Evolutionary conservation across 2,113 vertebrate species (phyloP), one percentile per base, ranked within the genome.

Genomic region (Coracopsis vasa): DNA sequence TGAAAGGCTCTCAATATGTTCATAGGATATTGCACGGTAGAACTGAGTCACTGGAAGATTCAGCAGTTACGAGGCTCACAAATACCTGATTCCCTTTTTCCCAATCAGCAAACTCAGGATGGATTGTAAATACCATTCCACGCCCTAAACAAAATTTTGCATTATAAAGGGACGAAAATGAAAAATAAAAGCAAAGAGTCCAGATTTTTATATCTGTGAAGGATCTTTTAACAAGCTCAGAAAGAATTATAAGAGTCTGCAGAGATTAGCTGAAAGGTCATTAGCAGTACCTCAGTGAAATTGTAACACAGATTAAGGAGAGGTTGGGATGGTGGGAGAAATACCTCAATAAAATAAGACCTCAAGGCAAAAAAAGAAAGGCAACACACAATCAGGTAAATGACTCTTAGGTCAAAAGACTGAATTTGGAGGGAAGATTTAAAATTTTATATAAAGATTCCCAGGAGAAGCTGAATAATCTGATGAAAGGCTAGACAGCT

Each of bases 291-390:
- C 62, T 82, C 45, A 56, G 23, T n/a, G 33, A 83, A 80, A 80
- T 3, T 4, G 6, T 41, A 35, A 33, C 9, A 66, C 10, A 56
- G 42, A 53, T 56, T 44, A 48, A 11, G 3, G 17, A 58, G 12
- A 3, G 2, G 2, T 3, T 3, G 4, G 2, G 10, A 16, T 28
- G 28, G 69, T 0, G 0, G 71, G 16, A 87, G n/a, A 14, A 79
- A 35, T 27, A 82, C 6, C n/a, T 23, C 45, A 81, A 67, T 27
- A 64, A 82, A 74, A n/a, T 9, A 54, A 83, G 23, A 45, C 33
- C 42, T 81, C 20, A 6, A 15, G 27, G 25, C 9, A 66, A 44
- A 53, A 27, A 42, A 29, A n/a, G 45, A 41, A n/a, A 62, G 9
- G 24, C 12, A 58, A 65, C 27, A 71, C 6, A 37, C 51, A 18